phyloP scores from a whole-genome alignment of 2,888 invertebrate species.

The Ichneumoninae sp. region DNA sequence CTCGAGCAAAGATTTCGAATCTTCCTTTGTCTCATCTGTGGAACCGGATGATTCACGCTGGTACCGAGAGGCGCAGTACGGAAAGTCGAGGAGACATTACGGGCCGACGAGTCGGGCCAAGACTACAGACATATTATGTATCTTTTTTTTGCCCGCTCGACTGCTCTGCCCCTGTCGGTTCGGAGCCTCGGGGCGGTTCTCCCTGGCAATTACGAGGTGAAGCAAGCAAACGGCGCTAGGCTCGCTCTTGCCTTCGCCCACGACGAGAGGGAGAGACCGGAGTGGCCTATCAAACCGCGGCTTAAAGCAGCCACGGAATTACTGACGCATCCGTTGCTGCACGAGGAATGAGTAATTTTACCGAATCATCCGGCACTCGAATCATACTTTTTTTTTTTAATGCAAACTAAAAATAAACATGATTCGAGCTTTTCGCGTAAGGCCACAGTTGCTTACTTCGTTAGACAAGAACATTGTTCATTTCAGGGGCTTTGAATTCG shows the following conservation, averaged over 20 bases:
- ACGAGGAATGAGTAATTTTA: conserved; percentile 35
- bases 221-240: conserved; percentile 44
- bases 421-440: not conserved
- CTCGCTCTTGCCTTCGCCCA: not conserved
- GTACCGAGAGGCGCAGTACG: not conserved
- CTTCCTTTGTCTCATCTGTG: conserved; percentile 40
- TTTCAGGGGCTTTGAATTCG: no score
- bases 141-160: not conserved
- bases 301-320: conserved; percentile 37
- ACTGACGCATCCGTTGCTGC: conserved; percentile 8
- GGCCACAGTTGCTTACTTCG: not conserved
- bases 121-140: conserved; percentile 9
- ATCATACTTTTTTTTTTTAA: not conserved
- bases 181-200: conserved; percentile 25
- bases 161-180: conserved; percentile 15
- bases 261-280: not conserved
- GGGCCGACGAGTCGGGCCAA: conserved; percentile 20
- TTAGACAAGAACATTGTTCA: not conserved
- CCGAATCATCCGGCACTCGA: conserved; percentile 12
- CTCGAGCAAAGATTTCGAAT: conserved; percentile 25
- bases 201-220: conserved; percentile 41
- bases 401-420: not conserved
- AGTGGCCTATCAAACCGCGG: conserved; percentile 38
- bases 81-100: conserved; percentile 22
- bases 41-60: conserved; percentile 26